Evolutionary conservation across 2,113 vertebrate genomes (phyloP).

Genomic region (Corydoras sp.): DNA sequence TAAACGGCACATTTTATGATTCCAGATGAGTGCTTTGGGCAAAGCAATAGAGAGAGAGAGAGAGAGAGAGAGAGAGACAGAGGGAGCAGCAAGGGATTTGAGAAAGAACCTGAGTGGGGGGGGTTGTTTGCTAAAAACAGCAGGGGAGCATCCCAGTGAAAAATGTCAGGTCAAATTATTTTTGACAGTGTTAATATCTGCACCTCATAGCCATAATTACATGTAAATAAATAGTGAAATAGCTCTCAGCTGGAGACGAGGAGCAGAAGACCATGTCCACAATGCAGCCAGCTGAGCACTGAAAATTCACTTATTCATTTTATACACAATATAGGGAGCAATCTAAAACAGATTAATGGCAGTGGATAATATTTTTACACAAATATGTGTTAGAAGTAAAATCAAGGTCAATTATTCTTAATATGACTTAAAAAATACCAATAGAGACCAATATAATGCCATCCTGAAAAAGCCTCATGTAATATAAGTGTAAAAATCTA

Average conservation of each 20-base stretch:
- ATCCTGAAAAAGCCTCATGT: too few species aligned
- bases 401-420: too few species aligned
- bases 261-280: constrained; percentile 63
- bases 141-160: constrained; percentile 81
- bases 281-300: constrained; percentile 85
- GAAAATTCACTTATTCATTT: constrained; percentile 35
- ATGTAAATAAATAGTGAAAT: constrained; percentile 99
- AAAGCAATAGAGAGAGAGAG: constrained; percentile 32
- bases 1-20: constrained; percentile 71
- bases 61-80: constrained; percentile 30
- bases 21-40: constrained; percentile 17
- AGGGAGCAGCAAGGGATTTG: constrained; percentile 38
- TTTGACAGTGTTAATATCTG: constrained; percentile 99
- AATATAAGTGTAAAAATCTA: too few species aligned
- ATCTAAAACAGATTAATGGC: background rate
- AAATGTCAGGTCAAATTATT: constrained; percentile 99
- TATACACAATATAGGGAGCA: constrained; percentile 15
- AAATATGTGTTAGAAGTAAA: too few species aligned
- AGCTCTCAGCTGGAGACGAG: constrained; percentile 95
- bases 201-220: constrained; percentile 99
- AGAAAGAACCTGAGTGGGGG: constrained; percentile 22
- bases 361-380: background rate
- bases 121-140: constrained; percentile 66
- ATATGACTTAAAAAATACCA: too few species aligned
- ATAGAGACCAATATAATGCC: too few species aligned